phyloP scores from a whole-genome alignment of 1,140 invertebrate species.

The Cotesia typhae region DNA sequence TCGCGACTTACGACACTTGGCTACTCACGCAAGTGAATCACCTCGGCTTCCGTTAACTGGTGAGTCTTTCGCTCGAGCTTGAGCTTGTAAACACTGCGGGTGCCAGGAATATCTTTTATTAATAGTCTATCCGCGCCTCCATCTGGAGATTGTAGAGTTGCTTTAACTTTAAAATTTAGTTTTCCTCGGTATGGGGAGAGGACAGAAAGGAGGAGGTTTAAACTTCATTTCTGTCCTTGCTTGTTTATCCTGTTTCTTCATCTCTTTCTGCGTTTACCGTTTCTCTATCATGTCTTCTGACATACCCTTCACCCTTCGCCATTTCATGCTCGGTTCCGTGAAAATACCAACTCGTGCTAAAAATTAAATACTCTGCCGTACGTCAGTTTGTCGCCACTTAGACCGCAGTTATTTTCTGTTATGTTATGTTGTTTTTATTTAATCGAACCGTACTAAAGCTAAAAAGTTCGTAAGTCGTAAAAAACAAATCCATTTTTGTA shows the following conservation, averaged over 20 bases:
- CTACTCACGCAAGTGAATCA: constrained; percentile 27
- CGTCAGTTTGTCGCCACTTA: constrained; percentile 27
- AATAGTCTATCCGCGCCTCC: constrained; percentile 12
- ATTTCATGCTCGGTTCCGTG: too few species aligned
- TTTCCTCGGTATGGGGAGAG: neutral
- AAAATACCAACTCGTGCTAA: neutral
- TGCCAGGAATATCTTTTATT: constrained; percentile 19
- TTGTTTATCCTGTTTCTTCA: too few species aligned
- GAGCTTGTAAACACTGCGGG: constrained; percentile 16
- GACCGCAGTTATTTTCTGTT: constrained; percentile 2
- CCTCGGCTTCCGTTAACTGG: constrained; percentile 28
- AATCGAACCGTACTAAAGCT: too few species aligned
- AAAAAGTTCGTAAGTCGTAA: too few species aligned
- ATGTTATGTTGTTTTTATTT: neutral
- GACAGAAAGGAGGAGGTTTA: neutral
- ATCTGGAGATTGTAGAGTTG: constrained; percentile 17
- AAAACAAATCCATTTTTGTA: too few species aligned
- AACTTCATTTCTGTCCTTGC: neutral
- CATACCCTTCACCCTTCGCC: neutral
- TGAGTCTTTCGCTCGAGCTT: neutral
- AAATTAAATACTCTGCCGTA: neutral
- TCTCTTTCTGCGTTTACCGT: too few species aligned
- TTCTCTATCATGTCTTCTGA: neutral
- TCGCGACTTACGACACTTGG: constrained; percentile 10
- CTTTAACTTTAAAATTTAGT: constrained; percentile 5